A percentile compares a stretch with the other conserved stretches of the same genome.
Evolutionary conservation across 1,140 invertebrate genomes (phyloP).

Genomic region (Watersipora subatra): DNA sequence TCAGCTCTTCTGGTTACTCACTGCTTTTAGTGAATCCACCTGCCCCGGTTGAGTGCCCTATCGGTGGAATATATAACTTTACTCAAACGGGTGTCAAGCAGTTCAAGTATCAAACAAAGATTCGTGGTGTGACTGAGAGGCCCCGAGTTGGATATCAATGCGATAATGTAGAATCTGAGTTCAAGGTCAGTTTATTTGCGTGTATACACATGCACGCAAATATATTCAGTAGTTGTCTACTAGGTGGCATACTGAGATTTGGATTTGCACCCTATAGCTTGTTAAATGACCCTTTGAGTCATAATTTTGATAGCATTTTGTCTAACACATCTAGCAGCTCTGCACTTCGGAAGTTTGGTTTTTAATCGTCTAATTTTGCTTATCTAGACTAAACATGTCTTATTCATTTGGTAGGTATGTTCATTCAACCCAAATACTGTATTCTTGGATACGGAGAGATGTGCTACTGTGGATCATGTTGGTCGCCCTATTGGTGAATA

Average conservation of each 20-base stretch:
- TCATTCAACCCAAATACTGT: conserved; percentile 85
- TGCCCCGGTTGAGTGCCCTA: conserved; percentile 78
- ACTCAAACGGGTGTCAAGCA: conserved; percentile 66
- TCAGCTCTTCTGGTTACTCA: no score
- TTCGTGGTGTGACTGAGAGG: conserved; percentile 82
- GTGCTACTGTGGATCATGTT: conserved; percentile 83
- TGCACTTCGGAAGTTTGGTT: no score
- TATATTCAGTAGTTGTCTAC: no score
- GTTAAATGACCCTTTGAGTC: no score
- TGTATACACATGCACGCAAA: no score
- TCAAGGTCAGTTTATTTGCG: conserved; percentile 40
- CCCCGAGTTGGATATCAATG: conserved; percentile 68
- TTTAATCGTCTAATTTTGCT: no score
- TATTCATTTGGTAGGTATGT: conserved; percentile 24
- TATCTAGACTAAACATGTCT: no score
- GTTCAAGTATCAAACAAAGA: conserved; percentile 69
- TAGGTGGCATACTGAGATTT: no score
- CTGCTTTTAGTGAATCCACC: conserved; percentile 71
- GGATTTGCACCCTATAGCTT: no score
- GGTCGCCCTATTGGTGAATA: conserved; percentile 64
- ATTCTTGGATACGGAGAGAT: conserved; percentile 83
- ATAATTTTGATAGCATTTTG: no score
- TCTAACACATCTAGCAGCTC: no score
- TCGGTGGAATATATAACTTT: conserved; percentile 90
- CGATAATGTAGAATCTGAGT: conserved; percentile 82